Conservation (phyloP, 2,113 vertebrate species). For the Brienomyrus brachyistius region DNA sequence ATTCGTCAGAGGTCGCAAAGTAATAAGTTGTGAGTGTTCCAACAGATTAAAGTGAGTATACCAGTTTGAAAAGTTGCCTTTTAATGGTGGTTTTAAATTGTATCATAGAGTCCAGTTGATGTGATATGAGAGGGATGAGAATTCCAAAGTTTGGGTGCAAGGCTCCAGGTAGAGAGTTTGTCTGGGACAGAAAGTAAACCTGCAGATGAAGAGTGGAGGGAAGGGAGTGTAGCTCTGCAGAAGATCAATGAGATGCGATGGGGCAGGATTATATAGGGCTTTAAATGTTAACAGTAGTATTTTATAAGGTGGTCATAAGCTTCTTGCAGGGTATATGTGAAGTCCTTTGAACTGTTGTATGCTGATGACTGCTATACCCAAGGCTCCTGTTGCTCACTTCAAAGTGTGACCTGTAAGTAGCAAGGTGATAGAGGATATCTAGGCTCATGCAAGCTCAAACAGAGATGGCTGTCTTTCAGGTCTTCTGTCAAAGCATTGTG, state of each 20-base stretch:
- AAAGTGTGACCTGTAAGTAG: neutral
- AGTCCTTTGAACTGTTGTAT: neutral
- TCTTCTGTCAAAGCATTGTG: neutral
- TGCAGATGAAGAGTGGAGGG: neutral
- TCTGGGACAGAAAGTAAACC: neutral
- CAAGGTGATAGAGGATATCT: neutral
- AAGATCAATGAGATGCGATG: neutral
- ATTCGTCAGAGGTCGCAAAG: neutral
- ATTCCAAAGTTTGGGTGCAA: neutral
- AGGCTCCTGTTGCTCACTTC: neutral
- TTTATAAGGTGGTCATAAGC: neutral
- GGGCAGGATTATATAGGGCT: neutral
- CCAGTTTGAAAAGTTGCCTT: neutral
- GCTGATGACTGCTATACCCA: neutral
- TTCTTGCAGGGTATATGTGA: neutral
- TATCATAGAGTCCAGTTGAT: neutral
- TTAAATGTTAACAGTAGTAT: neutral
- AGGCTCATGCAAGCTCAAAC: neutral
- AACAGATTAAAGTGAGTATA: neutral
- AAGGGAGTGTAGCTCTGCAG: neutral
- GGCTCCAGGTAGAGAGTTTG: neutral
- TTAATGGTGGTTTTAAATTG: neutral
- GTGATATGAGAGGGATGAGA: neutral
- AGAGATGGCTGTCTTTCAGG: neutral
- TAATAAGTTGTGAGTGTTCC: neutral